Evolutionary conservation across 2,113 vertebrate genomes (phyloP).

Genomic region (Plecotus auritus): DNA sequence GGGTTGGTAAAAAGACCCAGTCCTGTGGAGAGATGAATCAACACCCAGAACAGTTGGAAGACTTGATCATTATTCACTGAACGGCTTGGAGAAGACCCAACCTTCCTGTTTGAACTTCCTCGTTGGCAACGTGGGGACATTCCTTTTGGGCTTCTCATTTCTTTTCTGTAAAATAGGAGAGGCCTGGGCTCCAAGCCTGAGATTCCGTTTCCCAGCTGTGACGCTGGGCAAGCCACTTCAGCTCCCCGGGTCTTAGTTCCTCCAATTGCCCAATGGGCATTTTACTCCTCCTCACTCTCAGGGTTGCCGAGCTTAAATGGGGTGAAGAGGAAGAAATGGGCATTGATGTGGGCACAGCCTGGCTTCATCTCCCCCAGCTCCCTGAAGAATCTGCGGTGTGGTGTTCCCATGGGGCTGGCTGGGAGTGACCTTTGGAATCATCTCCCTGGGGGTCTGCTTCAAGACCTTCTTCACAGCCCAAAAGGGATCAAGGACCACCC

Average conservation of each 20-base stretch:
- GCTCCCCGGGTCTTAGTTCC: background rate
- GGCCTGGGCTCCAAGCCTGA: background rate
- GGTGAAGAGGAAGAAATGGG: background rate
- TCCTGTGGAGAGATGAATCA: background rate
- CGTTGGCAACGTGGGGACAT: background rate
- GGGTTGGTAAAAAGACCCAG: background rate
- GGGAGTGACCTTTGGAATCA: background rate
- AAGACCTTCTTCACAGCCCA: background rate
- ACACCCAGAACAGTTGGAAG: background rate
- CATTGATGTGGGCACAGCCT: no score
- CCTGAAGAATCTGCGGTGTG: background rate
- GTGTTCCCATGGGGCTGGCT: background rate
- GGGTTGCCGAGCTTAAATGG: background rate
- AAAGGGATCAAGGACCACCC: background rate
- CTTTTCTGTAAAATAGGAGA: background rate
- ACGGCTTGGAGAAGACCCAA: background rate
- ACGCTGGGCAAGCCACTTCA: background rate
- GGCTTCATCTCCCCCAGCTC: background rate
- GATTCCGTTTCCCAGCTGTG: constrained; percentile 7
- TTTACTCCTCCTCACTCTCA: background rate
- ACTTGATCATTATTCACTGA: background rate
- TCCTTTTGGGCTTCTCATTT: background rate
- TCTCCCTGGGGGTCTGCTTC: background rate
- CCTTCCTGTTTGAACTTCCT: constrained; percentile 24
- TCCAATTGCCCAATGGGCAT: background rate